These are phyloP conservation scores for Morinoia aosen DNA, from an alignment of 2,888 invertebrate genomes.

Conservation along the genomic window DNA sequence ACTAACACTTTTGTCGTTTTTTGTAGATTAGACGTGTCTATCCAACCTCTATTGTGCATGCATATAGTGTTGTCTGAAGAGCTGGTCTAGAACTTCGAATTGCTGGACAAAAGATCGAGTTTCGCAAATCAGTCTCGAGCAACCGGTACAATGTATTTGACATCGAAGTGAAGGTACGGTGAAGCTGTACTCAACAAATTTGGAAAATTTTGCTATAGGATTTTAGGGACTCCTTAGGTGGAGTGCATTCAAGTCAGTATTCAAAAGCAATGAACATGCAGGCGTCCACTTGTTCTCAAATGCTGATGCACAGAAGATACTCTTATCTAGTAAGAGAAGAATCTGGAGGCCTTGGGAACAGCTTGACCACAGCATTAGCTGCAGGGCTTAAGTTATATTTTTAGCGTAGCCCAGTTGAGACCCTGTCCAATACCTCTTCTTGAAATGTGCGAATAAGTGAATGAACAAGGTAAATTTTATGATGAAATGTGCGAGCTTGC, in stretches of 20 bases:
- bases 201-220: neutral
- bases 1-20: neutral
- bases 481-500: neutral
- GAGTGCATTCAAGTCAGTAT: neutral
- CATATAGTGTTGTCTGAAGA: neutral
- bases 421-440: neutral
- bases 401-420: neutral
- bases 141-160: too few species aligned
- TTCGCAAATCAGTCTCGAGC: neutral
- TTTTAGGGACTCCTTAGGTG: neutral
- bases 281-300: neutral
- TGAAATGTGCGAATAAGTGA: neutral
- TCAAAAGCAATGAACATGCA: neutral
- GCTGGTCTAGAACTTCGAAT: neutral
- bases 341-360: neutral
- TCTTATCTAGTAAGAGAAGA: neutral
- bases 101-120: neutral
- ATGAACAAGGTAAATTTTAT: neutral
- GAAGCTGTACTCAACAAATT: neutral
- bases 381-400: neutral
- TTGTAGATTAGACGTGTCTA: neutral
- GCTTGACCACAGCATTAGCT: neutral
- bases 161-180: neutral
- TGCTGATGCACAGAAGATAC: neutral
- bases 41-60: neutral